These are phyloP conservation scores for Neoarius graeffei DNA, from an alignment of 2,113 vertebrate genomes.

Conservation along the genomic window DNA sequence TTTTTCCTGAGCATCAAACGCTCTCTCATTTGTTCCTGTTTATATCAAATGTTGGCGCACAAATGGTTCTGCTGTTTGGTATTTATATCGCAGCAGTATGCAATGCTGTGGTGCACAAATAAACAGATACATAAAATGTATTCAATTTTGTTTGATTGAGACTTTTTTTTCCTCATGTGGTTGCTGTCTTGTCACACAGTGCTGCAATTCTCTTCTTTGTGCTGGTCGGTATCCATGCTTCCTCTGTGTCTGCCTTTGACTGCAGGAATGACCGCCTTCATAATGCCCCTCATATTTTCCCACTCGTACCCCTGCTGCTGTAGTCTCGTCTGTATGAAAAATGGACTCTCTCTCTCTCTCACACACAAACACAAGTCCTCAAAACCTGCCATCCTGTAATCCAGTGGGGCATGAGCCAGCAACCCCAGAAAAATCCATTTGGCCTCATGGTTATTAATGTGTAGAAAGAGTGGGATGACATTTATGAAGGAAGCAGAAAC, in stretches of 20 bases:
- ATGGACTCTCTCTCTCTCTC: constrained; percentile 51
- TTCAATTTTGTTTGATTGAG: constrained; percentile 43
- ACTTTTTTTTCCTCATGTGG: constrained; percentile 10
- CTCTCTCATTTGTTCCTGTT: constrained; percentile 51
- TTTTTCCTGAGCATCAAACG: constrained; percentile 41
- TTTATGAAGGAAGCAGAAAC: constrained; percentile 67
- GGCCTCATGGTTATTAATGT: constrained; percentile 69
- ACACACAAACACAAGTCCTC: constrained; percentile 51
- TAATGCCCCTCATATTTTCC: constrained; percentile 56
- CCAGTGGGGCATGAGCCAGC: constrained; percentile 65
- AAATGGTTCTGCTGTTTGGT: constrained; percentile 42
- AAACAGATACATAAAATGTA: neutral
- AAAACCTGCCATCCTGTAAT: constrained; percentile 67
- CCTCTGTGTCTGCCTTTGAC: constrained; percentile 45
- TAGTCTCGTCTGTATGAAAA: constrained; percentile 36
- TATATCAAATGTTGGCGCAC: constrained; percentile 50
- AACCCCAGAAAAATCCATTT: constrained; percentile 56
- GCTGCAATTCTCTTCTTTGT: constrained; percentile 45
- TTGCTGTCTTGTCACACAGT: constrained; percentile 38
- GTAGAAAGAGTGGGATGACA: constrained; percentile 66
- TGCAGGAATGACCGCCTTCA: constrained; percentile 45
- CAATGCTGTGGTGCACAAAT: constrained; percentile 23
- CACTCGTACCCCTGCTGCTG: constrained; percentile 53
- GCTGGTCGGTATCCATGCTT: constrained; percentile 44
- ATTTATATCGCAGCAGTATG: constrained; percentile 46